Evolutionary conservation across 2,888 invertebrate species (phyloP), one percentile per base, ranked within the genome.

Genomic region (Eledone cirrhosa): DNA sequence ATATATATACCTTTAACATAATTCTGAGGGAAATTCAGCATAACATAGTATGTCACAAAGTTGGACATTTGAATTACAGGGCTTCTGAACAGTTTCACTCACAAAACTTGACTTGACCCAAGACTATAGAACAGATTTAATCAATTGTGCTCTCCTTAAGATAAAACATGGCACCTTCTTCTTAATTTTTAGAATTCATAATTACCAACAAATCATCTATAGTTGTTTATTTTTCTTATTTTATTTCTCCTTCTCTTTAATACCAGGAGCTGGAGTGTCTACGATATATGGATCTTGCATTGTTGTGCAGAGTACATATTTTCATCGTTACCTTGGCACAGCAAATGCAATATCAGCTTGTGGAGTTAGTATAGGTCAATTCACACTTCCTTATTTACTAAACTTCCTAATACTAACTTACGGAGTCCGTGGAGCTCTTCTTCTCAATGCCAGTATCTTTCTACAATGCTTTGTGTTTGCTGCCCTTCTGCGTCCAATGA

Each of bases 401-500:
- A 11, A 41, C 41, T 41, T 31, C 4, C n/a, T 72, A 1, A n/a
- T 72, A n/a, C 13, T 14, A 41, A 14, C 22, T 11, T 72, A 72
- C 41, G 72, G 72, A 16, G 13, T 72, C 41, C 31, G 41, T 19
- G 72, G 72, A 41, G 72, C 72, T n/a, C 22, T 72, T 22, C 24
- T 72, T 14, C 13, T 72, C 7, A 33, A 33, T 22, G 27, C 33
- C 8, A 31, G n/a, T 2, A 14, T 72, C 19, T 72, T 31, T n/a
- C 41, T 72, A n/a, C 72, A 72, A n/a, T 72, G 72, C 41, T n/a
- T 24, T 72, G 22, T n/a, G n/a, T 72, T 72, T 19, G 72, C 29
- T 0, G 41, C 41, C 33, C 24, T 72, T 2, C 33, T 72, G 31
- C 31, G 72, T n/a, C 72, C 72, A 4, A 31, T 33, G 0, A 72